Evolutionary conservation across 2,888 invertebrate species (phyloP), one percentile per base, ranked within the genome.

Genomic region (Netelia virgata): DNA sequence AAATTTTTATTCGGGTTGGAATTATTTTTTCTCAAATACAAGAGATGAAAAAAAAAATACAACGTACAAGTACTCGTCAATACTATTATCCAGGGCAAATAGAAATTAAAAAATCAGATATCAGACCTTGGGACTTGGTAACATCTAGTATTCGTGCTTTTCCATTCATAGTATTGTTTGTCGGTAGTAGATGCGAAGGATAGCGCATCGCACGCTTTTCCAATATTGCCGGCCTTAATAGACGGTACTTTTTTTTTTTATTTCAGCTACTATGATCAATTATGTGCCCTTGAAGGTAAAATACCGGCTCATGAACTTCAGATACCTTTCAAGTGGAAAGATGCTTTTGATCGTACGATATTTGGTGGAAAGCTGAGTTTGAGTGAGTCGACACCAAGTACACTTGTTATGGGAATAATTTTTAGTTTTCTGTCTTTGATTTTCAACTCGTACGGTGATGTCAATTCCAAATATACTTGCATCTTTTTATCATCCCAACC

Each of bases 261-360:
- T 93, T 94, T 55, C 94, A 99, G 99, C 90, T 99, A 99, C 94
- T 98, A 98, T 95, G 99, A 99, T 95, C 99, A 99, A 94, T 95
- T 99, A 82, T 96, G 96, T 88, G 96, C 98, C 8, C 95, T 99
- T 92, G 99, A 99, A 94, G 95, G 96, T 79, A 99, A 99, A 95
- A 96, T 99, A 87, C 98, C 99, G 1, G 96, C 98, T 1, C 97
- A 98, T 89, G 99, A 99, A 94, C 96, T 99, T 77, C 97, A 98
- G 93, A 97, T 99, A 87, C 97, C 98, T 3, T 99, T 99, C 94
- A 99, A 99, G 94, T 99, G 99, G 99, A 99, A 99, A 94, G 99
- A 99, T 96, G 99, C 99, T 0, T 99, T 99, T 92, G 99, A 99
- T 93, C 98, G 98, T 92, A 97, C 98, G 9, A 96, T 99, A 89